Evolutionary conservation across 2,113 vertebrate species (phyloP), one percentile per base, ranked within the genome.

Genomic region (Tapirus terrestris): DNA sequence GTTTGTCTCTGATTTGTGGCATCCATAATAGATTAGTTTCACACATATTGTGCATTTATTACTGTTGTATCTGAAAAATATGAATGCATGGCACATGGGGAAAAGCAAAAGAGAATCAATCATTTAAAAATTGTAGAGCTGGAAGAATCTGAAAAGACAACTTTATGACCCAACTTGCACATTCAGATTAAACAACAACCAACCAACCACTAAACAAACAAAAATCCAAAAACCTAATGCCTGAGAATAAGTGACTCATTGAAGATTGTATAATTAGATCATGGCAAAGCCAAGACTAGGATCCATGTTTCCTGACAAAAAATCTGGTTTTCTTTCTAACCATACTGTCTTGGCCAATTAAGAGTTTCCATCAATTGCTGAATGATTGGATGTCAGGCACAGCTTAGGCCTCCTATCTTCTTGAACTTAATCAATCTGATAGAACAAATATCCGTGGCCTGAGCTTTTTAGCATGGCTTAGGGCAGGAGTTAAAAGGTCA

Each of bases 1-100:
- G 61, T 83, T 95, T 81, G 93, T 79, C 39, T 93, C 63, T 93
- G 43, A 83, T 76, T 79, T 97, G 53, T 94, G 23, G 5, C 31
- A 70, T 75, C 31, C 27, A 10, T 94, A 75, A 85, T 75, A 82
- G 36, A 76, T 75, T 33, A 86, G 92, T 13, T 73, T 94, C 60
- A 76, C 27, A 27, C 84, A 76, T 16, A 36, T 77, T 84, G 36
- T 72, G 2, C 27, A 72, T 21, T 70, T 72, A 70, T 45, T 82
- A 89, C 29, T 72, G 9, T 95, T 84, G 27, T 80, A 76, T 89
- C 45, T 60, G 23, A 45, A 89, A 93, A 97, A 77, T 73, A 68
- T 31, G 27, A 79, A 48, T 81, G 16, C 21, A 5, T 45, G 73
- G 53, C 60, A 80, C 8, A 36, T 73, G 33, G 33, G 20, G 43